phyloP scores from a whole-genome alignment of 2,888 invertebrate genomes.

The Strigamia transsilvanica region DNA sequence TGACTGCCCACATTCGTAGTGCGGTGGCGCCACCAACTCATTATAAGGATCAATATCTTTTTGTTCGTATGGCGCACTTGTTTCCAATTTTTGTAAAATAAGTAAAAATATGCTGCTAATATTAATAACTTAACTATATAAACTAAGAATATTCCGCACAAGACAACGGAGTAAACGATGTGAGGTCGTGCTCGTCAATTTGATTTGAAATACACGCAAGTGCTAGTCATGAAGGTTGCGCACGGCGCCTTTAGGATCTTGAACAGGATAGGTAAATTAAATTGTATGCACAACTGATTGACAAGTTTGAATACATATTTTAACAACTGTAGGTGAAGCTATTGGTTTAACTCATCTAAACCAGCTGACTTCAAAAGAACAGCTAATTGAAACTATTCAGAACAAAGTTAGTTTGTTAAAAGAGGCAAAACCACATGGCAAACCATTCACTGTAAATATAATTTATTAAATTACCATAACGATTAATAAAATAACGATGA shows the following conservation, averaged over 20 bases:
- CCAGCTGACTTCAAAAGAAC: not conserved
- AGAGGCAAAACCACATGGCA: not conserved
- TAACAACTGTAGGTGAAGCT: not conserved
- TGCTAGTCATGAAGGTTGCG: not conserved
- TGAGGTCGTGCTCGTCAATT: too few relatives aligned
- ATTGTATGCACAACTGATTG: too few relatives aligned
- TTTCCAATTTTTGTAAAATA: too few relatives aligned
- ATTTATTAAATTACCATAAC: conserved; percentile 57
- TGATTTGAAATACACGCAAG: too few relatives aligned
- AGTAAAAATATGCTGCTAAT: too few relatives aligned
- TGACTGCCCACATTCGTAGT: too few relatives aligned
- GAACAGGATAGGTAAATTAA: not conserved
- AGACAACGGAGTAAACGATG: too few relatives aligned
- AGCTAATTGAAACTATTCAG: not conserved
- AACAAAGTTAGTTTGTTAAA: not conserved
- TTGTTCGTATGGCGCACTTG: too few relatives aligned
- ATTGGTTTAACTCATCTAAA: not conserved
- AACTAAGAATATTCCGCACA: too few relatives aligned
- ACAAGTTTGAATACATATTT: not conserved
- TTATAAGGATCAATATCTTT: too few relatives aligned
- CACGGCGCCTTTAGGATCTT: not conserved
- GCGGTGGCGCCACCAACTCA: too few relatives aligned
- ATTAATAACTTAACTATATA: too few relatives aligned
- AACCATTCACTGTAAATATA: not conserved
- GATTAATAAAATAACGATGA: not conserved